Conservation (phyloP, 2,113 vertebrate species). For the Dolichallabes microphthalmus region DNA sequence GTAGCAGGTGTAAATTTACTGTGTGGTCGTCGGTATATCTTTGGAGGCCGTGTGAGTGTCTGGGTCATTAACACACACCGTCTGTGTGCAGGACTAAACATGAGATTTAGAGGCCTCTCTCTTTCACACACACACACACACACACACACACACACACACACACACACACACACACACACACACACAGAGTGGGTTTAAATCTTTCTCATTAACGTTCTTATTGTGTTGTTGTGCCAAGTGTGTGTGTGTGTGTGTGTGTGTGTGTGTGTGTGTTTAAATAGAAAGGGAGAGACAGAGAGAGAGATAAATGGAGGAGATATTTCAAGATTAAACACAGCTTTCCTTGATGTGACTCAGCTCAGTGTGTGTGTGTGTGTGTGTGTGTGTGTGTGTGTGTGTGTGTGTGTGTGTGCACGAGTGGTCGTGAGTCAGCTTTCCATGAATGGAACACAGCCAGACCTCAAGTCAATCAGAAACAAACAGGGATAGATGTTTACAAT, state of each 20-base stretch:
- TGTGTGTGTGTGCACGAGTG: not conserved
- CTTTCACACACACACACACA: not conserved
- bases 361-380: not conserved
- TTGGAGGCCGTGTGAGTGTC: conserved; percentile 26
- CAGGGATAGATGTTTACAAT: not conserved
- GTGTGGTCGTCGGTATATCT: conserved; percentile 24
- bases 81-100: conserved; percentile 32
- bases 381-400: not conserved
- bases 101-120: not conserved
- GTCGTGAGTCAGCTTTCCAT: not conserved
- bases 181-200: not conserved
- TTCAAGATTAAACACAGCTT: not conserved
- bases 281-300: not conserved
- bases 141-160: not conserved
- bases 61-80: conserved; percentile 29
- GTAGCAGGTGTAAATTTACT: conserved; percentile 13
- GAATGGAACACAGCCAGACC: not conserved
- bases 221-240: not conserved
- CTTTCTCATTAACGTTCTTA: not conserved
- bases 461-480: not conserved
- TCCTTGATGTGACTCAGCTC: not conserved
- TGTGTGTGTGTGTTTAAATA: not conserved
- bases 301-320: not conserved
- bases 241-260: not conserved
- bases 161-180: conserved; percentile 5